Percentiles rank a stretch among this genome's conserved stretches.
phyloP scores from a whole-genome alignment of 1,140 invertebrate genomes.

The Drosophila athabasca region DNA sequence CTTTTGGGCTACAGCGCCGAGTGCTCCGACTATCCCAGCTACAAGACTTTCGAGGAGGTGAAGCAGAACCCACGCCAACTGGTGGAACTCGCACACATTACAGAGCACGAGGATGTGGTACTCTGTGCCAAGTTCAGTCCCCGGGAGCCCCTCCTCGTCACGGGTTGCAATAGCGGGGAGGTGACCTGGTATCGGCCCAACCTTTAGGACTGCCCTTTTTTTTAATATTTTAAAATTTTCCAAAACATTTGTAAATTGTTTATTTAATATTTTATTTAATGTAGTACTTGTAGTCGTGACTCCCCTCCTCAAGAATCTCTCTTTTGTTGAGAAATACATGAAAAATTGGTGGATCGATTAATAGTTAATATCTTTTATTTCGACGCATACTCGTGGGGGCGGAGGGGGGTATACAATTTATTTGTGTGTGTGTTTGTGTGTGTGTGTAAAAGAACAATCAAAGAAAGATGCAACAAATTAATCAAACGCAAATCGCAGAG shows the following conservation, averaged over 20 bases:
- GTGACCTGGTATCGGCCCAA: conserved; percentile 95
- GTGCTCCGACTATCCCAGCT: conserved; percentile 91
- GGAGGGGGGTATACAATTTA: no score
- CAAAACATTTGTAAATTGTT: conserved; percentile 5
- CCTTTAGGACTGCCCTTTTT: conserved; percentile 42
- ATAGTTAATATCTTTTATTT: no score
- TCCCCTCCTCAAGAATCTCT: no score
- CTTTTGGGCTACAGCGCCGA: conserved; percentile 91
- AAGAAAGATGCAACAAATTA: no score
- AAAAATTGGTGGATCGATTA: no score
- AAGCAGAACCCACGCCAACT: conserved; percentile 81
- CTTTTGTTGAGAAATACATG: no score
- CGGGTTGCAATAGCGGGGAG: conserved; percentile 93
- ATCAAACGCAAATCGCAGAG: no score
- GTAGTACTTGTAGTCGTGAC: no score
- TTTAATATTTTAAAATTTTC: no score
- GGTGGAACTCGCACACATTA: conserved; percentile 88
- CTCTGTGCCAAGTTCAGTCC: conserved; percentile 96
- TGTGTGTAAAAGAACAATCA: no score
- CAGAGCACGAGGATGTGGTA: conserved; percentile 92
- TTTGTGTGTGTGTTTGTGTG: no score
- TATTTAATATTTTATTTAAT: conserved; percentile 21
- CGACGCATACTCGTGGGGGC: no score
- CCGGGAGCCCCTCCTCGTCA: conserved; percentile 92
- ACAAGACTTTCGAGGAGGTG: conserved; percentile 83